Percentiles rank a stretch among this genome's conserved stretches.
These are phyloP conservation scores for Dolichotis patagonum DNA, from an alignment of 2,113 vertebrate species.

Conservation along the genomic window DNA sequence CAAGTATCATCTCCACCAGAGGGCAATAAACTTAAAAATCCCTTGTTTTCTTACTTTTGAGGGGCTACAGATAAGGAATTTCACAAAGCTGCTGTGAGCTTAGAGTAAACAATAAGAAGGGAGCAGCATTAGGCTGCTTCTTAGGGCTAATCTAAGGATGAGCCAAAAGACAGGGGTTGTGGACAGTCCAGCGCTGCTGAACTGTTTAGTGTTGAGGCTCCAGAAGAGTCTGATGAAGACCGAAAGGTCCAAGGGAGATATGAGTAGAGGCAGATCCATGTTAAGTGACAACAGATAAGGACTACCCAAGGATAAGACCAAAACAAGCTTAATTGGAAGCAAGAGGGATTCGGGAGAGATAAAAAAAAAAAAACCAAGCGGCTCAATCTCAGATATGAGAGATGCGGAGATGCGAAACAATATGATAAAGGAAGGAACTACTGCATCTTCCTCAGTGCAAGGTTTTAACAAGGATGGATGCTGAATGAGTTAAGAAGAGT, in stretches of 20 bases:
- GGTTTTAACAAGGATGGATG: background rate
- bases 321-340: conserved; percentile 11
- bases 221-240: background rate
- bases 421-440: background rate
- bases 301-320: background rate
- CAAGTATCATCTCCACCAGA: background rate
- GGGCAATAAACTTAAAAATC: background rate
- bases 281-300: background rate
- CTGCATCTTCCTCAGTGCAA: background rate
- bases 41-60: background rate
- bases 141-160: background rate
- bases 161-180: background rate
- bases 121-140: background rate
- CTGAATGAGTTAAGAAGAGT: background rate
- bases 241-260: background rate
- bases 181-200: background rate
- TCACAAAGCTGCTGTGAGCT: background rate
- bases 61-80: background rate
- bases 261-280: background rate
- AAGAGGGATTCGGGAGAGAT: background rate
- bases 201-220: background rate
- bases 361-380: background rate
- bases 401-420: background rate
- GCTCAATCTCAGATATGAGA: background rate
- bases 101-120: background rate